Percentiles rank a stretch among this genome's conserved stretches.
Conservation (phyloP, 2,888 invertebrate species). For the Epirrhoe alternata region DNA sequence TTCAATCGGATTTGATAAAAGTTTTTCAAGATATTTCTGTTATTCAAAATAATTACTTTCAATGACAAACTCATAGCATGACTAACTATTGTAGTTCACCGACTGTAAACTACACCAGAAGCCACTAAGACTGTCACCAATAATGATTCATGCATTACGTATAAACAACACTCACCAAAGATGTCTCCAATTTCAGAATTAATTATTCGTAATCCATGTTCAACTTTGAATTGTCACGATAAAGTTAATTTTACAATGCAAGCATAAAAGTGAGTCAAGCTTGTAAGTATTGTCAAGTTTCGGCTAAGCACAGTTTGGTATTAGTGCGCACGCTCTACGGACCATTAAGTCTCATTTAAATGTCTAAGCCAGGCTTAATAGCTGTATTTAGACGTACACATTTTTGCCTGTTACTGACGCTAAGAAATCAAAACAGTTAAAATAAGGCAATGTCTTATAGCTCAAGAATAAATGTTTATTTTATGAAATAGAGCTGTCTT, state of each 20-base stretch:
- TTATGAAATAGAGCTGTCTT: no score
- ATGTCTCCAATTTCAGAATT: not conserved
- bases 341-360: constrained; percentile 45
- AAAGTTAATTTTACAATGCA: not conserved
- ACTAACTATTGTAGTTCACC: no score
- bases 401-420: not conserved
- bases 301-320: constrained; percentile 47
- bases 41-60: no score
- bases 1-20: no score
- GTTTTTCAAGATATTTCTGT: no score
- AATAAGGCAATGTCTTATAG: not conserved
- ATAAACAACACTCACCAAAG: not conserved
- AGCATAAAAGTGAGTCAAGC: not conserved
- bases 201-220: not conserved
- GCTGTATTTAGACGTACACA: not conserved
- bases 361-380: constrained; percentile 46
- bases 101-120: no score
- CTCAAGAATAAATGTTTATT: no score
- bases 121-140: no score
- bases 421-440: not conserved
- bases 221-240: not conserved
- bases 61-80: no score
- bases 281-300: constrained; percentile 46
- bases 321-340: constrained; percentile 45
- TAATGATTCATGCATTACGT: no score